Evolutionary conservation across 2,113 vertebrate species (phyloP).

Genomic region (Stigmatopora argus): DNA sequence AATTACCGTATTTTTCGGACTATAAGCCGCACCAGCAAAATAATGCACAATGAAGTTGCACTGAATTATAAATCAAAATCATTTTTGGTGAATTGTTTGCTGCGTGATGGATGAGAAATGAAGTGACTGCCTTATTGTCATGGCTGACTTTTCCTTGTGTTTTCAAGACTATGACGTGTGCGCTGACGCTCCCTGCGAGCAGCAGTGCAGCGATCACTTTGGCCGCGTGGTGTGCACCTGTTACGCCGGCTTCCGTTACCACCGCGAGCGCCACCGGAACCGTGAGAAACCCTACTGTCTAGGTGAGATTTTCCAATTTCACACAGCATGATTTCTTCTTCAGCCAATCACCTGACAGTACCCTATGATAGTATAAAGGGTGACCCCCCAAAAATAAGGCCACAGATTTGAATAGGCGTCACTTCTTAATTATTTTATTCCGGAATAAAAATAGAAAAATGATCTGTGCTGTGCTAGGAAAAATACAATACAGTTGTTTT

Average conservation of each 20-base stretch:
- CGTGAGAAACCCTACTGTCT: slow-evolving; percentile 89
- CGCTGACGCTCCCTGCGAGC: slow-evolving; percentile 87
- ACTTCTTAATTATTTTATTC: too few species aligned
- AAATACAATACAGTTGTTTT: too few species aligned
- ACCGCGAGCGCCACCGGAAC: slow-evolving; percentile 86
- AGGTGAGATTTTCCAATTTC: slow-evolving; percentile 62
- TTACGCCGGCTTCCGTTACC: slow-evolving; percentile 89
- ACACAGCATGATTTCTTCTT: background rate
- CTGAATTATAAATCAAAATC: too few species aligned
- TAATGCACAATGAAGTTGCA: too few species aligned
- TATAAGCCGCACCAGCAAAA: too few species aligned
- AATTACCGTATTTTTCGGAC: too few species aligned
- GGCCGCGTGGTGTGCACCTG: slow-evolving; percentile 92
- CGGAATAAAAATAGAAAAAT: too few species aligned
- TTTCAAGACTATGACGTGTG: slow-evolving; percentile 89
- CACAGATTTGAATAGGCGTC: too few species aligned
- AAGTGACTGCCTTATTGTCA: background rate
- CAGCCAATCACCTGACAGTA: too few species aligned
- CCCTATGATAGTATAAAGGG: too few species aligned
- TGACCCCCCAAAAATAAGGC: too few species aligned
- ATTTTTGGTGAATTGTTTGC: background rate
- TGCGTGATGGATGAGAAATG: background rate
- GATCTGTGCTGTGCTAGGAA: too few species aligned
- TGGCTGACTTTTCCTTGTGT: background rate
- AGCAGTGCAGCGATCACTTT: slow-evolving; percentile 96